Percentiles rank a stretch among this genome's conserved stretches.
These are phyloP conservation scores for Acrobasis suavella DNA, from an alignment of 2,888 invertebrate species.

Conservation along the genomic window DNA sequence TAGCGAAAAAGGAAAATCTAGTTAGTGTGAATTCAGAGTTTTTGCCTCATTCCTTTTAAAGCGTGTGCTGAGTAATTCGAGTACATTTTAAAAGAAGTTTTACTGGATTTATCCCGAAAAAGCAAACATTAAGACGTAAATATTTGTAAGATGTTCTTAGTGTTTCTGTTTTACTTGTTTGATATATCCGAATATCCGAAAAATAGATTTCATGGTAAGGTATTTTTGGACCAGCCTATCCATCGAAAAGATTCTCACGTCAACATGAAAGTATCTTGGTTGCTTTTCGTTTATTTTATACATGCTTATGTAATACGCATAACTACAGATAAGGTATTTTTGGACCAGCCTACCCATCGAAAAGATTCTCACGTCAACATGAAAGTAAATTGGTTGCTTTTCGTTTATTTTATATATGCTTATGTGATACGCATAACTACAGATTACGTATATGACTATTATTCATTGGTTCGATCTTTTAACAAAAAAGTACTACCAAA, in stretches of 20 bases:
- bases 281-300: too few relatives aligned
- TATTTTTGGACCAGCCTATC: background rate
- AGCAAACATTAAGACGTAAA: background rate
- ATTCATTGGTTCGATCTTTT: too few relatives aligned
- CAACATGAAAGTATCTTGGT: too few relatives aligned
- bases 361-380: too few relatives aligned
- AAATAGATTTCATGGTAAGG: background rate
- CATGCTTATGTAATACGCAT: too few relatives aligned
- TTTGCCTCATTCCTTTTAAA: slow-evolving; percentile 37
- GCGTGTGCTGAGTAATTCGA: slow-evolving; percentile 35
- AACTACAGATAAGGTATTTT: background rate
- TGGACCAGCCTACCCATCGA: too few relatives aligned
- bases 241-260: too few relatives aligned
- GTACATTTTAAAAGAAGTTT: slow-evolving; percentile 29
- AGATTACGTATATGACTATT: background rate
- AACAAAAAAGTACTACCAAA: too few relatives aligned
- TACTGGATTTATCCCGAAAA: slow-evolving; percentile 21
- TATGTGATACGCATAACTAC: too few relatives aligned
- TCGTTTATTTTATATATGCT: too few relatives aligned
- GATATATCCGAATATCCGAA: background rate
- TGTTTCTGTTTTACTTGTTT: background rate
- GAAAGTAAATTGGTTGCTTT: too few relatives aligned
- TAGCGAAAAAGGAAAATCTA: slow-evolving; percentile 29
- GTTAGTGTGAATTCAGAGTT: slow-evolving; percentile 39
- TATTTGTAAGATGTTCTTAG: background rate